Conservation (phyloP, 2,888 invertebrate genomes). For the Brachylomia viminalis region DNA sequence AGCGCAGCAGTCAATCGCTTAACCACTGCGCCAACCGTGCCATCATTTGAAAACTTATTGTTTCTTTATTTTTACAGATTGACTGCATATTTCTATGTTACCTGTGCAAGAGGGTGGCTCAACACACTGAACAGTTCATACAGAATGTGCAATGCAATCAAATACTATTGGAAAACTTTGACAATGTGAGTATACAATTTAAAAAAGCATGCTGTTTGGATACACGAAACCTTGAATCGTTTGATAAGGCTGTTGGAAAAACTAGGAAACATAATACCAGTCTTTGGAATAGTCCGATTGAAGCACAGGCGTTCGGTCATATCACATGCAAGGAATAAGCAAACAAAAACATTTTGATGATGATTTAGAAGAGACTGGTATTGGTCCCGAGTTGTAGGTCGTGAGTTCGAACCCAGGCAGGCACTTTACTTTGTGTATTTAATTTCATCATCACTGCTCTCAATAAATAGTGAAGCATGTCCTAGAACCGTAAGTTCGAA, state of each 20-base stretch:
- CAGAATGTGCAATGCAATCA: constrained; percentile 82
- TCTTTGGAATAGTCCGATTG: background rate
- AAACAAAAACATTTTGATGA: too few relatives aligned
- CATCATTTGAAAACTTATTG: background rate
- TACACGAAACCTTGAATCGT: background rate
- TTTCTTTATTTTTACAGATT: constrained; percentile 70
- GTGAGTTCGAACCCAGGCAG: too few relatives aligned
- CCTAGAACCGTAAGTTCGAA: too few relatives aligned
- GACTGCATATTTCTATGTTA: constrained; percentile 77
- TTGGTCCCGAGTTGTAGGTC: too few relatives aligned
- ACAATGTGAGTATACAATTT: constrained; percentile 72
- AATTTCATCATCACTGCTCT: too few relatives aligned
- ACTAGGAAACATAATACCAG: background rate
- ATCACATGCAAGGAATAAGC: too few relatives aligned
- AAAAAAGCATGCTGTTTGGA: background rate
- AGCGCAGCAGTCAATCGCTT: too few relatives aligned
- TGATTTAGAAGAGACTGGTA: too few relatives aligned
- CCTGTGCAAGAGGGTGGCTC: constrained; percentile 77
- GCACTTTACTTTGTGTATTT: too few relatives aligned
- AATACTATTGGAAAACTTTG: constrained; percentile 75
- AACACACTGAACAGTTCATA: constrained; percentile 78
- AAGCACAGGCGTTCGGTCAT: too few relatives aligned
- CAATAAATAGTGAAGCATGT: too few relatives aligned
- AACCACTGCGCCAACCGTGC: too few relatives aligned
- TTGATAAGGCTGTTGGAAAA: background rate